Evolutionary conservation across 2,797 vertebrate species (phyloP).

Genomic region (Tauraco hartlaubi): DNA sequence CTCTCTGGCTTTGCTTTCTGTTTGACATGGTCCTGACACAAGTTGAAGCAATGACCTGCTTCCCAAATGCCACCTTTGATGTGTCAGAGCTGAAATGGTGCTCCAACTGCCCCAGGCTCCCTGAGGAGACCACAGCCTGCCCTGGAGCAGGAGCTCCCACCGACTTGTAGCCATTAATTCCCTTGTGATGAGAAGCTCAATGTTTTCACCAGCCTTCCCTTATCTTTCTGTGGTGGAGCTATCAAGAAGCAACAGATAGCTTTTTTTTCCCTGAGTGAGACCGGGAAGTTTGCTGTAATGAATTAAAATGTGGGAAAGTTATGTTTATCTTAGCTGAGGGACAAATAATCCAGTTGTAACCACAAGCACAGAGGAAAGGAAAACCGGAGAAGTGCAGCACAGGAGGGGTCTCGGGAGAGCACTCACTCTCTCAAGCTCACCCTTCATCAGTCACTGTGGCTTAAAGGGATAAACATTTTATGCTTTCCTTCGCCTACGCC

Average conservation of each 20-base stretch:
- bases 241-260: not conserved
- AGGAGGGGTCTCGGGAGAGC: not conserved
- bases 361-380: not conserved
- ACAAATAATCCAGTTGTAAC: constrained; percentile 2
- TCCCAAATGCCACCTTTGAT: not conserved
- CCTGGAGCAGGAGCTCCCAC: not conserved
- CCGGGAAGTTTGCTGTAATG: not conserved
- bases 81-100: not conserved
- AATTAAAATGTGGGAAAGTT: constrained; percentile 4
- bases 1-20: not conserved
- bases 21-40: not conserved
- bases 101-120: not conserved
- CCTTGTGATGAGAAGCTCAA: not conserved
- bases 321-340: not conserved
- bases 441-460: not conserved
- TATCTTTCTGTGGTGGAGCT: constrained; percentile 8
- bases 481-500: not conserved
- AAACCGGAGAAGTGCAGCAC: not conserved
- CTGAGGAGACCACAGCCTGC: not conserved
- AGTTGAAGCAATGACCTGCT: not conserved
- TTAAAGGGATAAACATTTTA: constrained; percentile 38
- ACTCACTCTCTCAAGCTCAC: not conserved
- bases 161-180: not conserved
- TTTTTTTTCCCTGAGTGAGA: not conserved
- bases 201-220: not conserved